Percentiles rank a stretch among this genome's conserved stretches.
Evolutionary conservation across 1,140 invertebrate genomes (phyloP).

Genomic region (Drosophila ananassae): DNA sequence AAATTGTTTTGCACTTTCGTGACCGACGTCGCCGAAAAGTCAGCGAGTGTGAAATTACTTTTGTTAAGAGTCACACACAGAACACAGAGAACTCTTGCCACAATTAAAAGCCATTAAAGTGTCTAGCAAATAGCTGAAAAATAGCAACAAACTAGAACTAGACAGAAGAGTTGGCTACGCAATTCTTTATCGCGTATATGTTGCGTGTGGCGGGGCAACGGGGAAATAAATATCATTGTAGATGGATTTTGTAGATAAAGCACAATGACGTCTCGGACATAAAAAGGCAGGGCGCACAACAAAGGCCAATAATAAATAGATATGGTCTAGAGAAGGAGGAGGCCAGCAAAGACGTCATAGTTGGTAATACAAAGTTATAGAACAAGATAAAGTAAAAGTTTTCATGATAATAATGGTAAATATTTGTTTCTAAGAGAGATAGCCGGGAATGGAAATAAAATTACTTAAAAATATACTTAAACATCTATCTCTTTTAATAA

Average conservation of each 20-base stretch:
- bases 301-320: constrained; percentile 24
- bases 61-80: constrained; percentile 62
- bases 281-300: constrained; percentile 8
- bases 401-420: constrained; percentile 40
- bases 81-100: constrained; percentile 33
- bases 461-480: too few species aligned
- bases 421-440: constrained; percentile 11
- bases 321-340: constrained; percentile 15
- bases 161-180: constrained; percentile 20
- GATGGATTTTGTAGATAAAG: constrained; percentile 25
- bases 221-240: constrained; percentile 34
- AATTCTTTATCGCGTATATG: constrained; percentile 30
- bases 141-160: constrained; percentile 28
- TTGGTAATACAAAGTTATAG: constrained; percentile 18
- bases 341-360: constrained; percentile 40
- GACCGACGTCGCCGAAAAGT: constrained; percentile 48
- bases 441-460: background rate
- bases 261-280: constrained; percentile 31
- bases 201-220: background rate
- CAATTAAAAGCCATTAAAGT: constrained; percentile 80
- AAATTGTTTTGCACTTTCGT: constrained; percentile 70
- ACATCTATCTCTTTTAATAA: too few species aligned
- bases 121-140: constrained; percentile 44
- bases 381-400: constrained; percentile 28
- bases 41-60: constrained; percentile 83